Base-by-base conservation (phyloP, 2,888 invertebrate genomes). In the Apoda limacodes region DNA sequence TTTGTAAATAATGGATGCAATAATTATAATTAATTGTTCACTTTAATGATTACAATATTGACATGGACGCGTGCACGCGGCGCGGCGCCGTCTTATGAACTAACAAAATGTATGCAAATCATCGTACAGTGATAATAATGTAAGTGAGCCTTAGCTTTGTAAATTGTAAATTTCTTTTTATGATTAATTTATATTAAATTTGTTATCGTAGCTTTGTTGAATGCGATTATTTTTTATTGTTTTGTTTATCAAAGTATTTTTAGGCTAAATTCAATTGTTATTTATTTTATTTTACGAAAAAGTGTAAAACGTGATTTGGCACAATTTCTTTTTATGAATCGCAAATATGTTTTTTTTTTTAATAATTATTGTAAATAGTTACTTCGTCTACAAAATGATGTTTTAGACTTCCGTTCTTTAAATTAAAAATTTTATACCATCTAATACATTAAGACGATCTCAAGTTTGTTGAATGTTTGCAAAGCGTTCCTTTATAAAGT, bases 141-240 rank as follows among this genome's bases (percentile, higher is more conserved):
- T 52, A 65, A 61, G 75, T 75, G 76, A 72, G 76, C 63, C 60
- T 62, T 69, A 72, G 65, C 67, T 69, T 67, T 76, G 75, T 80
- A 76, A 72, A 54, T 17, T 78, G 76, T 80, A 80, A 65, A 78
- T 78, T 78, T 68, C 66, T 66, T 69, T 54, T 71, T 72, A 76
- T 60, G 50, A 65, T 74, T 80, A 76, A 78, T 76, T 80, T 78
- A 78, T 78, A 76, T 75, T 72, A 71, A 72, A 76, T 75, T 78
- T 80, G 78, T 78, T 80, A 78, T 75, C 48, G 65, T 75, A 75
- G 78, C 78, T 78, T 76, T 76, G 78, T 78, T 78, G 72, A 75
- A 80, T 78, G 74, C 78, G 74, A 80, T 75, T 78, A 76, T 76
- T 76, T 74, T 76, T 76, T 76, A 76, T 76, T 78, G 76, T 78